Percentiles rank a stretch among this genome's conserved stretches.
Evolutionary conservation across 2,113 vertebrate genomes (phyloP).

Genomic region (Tragulus kanchil): DNA sequence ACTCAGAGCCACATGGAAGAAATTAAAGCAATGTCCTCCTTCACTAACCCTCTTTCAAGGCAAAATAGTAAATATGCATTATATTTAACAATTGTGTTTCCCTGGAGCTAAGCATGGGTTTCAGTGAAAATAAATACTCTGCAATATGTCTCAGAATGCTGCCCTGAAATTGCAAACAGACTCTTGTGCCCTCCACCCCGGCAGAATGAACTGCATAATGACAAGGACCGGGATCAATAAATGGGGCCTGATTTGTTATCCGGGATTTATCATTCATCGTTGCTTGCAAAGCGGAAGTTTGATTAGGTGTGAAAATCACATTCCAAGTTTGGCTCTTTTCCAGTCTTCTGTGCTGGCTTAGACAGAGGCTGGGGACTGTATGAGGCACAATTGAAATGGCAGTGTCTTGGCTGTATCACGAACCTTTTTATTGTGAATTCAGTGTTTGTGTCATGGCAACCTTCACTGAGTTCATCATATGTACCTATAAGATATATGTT

Average conservation of each 20-base stretch:
- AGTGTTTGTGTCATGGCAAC: not conserved
- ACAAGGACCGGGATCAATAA: not conserved
- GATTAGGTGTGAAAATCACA: not conserved
- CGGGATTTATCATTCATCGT: not conserved
- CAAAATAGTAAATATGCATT: conserved; percentile 76
- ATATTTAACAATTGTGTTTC: conserved; percentile 73
- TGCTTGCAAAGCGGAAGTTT: not conserved
- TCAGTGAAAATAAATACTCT: conserved; percentile 72
- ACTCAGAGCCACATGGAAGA: conserved; percentile 81
- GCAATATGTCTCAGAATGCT: conserved; percentile 67
- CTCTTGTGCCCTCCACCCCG: not conserved
- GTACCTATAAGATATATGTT: not conserved
- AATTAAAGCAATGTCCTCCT: conserved; percentile 79
- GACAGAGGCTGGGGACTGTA: not conserved
- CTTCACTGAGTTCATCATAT: not conserved
- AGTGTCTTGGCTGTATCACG: too few relatives aligned
- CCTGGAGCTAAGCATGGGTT: conserved; percentile 75
- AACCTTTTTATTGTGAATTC: not conserved
- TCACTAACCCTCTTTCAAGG: conserved; percentile 79
- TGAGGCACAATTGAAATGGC: not conserved
- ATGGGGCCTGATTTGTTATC: not conserved
- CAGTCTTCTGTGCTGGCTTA: not conserved
- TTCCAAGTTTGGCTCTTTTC: not conserved
- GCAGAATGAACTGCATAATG: not conserved
- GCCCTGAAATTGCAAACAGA: conserved; percentile 48